phyloP scores from a whole-genome alignment of 2,888 invertebrate genomes.

The Carabus problematicus region DNA sequence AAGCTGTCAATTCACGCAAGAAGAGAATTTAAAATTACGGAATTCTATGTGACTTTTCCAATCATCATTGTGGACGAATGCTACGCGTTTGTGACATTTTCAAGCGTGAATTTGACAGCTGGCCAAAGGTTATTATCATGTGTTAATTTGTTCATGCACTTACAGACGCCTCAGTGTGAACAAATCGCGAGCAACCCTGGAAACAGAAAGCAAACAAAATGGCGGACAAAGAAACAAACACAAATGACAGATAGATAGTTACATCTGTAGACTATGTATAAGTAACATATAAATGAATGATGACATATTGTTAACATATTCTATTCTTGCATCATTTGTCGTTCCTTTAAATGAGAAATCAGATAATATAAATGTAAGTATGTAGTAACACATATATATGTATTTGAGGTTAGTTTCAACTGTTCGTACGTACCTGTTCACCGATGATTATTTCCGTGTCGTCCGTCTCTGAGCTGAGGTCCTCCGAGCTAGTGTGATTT shows the following conservation, averaged over 20 bases:
- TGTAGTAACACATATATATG: neutral
- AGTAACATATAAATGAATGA: too few relatives aligned
- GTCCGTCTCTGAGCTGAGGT: conserved; percentile 58
- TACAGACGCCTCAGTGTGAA: conserved; percentile 16
- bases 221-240: neutral
- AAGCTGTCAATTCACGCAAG: too few relatives aligned
- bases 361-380: neutral
- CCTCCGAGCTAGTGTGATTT: conserved; percentile 49
- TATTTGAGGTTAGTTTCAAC: neutral
- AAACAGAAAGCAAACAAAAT: conserved; percentile 25
- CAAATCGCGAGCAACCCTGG: conserved; percentile 15
- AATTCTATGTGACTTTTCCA: too few relatives aligned
- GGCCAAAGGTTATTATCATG: neutral
- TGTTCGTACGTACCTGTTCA: conserved; percentile 63
- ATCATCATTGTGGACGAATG: too few relatives aligned
- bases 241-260: neutral
- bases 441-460: conserved; percentile 64
- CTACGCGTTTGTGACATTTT: too few relatives aligned
- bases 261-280: neutral
- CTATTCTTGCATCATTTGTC: too few relatives aligned
- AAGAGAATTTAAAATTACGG: too few relatives aligned
- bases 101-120: neutral
- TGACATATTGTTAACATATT: too few relatives aligned
- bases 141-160: conserved; percentile 30
- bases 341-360: too few relatives aligned